These are phyloP conservation scores for Epicauta chinensis DNA, from an alignment of 1,140 invertebrate species.

Conservation along the genomic window DNA sequence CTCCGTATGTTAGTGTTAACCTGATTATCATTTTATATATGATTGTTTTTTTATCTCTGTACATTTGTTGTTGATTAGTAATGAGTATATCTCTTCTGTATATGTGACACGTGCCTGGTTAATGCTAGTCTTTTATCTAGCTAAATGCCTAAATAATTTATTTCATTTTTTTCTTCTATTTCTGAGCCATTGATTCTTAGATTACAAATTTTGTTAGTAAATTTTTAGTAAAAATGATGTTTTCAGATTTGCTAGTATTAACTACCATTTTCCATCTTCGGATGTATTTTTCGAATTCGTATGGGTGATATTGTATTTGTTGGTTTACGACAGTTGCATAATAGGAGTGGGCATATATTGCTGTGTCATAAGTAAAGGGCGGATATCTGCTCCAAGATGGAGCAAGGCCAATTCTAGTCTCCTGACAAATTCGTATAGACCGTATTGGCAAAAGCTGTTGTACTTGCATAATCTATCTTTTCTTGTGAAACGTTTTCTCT, in stretches of 20 bases:
- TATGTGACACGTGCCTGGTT: constrained; percentile 19
- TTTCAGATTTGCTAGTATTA: constrained; percentile 23
- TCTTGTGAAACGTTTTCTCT: no score
- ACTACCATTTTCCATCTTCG: constrained; percentile 23
- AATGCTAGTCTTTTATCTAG: constrained; percentile 28
- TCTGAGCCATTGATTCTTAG: constrained; percentile 12
- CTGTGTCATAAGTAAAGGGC: no score
- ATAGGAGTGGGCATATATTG: constrained; percentile 3
- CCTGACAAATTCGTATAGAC: no score
- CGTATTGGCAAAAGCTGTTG: no score
- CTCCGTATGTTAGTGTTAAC: no score
- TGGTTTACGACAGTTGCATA: constrained; percentile 2
- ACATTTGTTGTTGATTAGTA: constrained; percentile 23
- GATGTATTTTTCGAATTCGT: constrained; percentile 1
- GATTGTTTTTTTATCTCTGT: constrained; percentile 26
- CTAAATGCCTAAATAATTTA: constrained; percentile 31
- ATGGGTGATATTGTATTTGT: constrained; percentile 15
- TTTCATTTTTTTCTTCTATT: background rate
- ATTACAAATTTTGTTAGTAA: constrained; percentile 6
- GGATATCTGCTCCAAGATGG: no score
- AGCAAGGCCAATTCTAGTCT: no score
- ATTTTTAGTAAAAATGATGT: constrained; percentile 7
- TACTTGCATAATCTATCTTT: no score
- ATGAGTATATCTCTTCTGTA: constrained; percentile 18
- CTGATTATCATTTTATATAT: constrained; percentile 21